Evolutionary conservation across 2,797 vertebrate species (phyloP).

Genomic region (Chloroceryle amazona): DNA sequence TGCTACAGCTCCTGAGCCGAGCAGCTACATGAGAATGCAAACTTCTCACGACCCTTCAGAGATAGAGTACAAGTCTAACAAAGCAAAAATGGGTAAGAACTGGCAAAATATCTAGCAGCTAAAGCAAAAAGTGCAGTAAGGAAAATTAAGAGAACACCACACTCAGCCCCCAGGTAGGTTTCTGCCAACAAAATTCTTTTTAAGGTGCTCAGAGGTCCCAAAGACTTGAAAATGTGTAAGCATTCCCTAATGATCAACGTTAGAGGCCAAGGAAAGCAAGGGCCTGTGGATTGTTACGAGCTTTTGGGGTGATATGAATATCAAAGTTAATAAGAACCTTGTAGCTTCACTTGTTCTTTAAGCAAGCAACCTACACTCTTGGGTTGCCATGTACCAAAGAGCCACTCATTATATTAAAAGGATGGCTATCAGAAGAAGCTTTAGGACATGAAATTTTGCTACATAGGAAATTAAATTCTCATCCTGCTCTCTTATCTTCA

Average conservation of each 20-base stretch:
- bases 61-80: not conserved
- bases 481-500: not conserved
- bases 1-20: not conserved
- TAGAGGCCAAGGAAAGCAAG: not conserved
- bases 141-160: not conserved
- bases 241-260: accelerated
- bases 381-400: not conserved
- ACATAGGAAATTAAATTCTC: not conserved
- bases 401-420: not conserved
- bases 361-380: not conserved
- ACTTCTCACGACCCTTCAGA: not conserved
- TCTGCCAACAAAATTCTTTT: not conserved
- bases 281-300: not conserved
- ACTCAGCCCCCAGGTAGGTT: not conserved
- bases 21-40: not conserved
- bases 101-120: not conserved
- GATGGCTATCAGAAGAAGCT: not conserved
- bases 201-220: not conserved
- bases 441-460: not conserved
- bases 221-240: not conserved
- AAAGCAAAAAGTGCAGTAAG: not conserved
- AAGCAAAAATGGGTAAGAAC: not conserved
- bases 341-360: not conserved
- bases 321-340: not conserved
- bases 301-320: not conserved